Evolutionary conservation across 64 coral and sea anemone genomes (phyloP).

Genomic region (Exaiptasia diaphana): DNA sequence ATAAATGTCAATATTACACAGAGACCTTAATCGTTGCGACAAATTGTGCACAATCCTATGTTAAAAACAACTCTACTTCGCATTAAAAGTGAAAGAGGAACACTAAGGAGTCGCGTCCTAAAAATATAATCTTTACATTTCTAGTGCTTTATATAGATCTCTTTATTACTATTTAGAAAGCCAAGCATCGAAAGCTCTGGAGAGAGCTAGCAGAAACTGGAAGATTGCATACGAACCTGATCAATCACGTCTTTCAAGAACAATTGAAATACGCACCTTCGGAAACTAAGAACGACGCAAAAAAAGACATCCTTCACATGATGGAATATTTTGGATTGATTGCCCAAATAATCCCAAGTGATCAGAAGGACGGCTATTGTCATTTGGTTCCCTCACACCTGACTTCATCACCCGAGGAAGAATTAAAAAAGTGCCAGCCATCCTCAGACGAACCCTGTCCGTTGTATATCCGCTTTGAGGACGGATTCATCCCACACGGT

Average conservation of each 20-base stretch:
- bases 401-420: conserved; percentile 5
- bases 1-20: too few relatives aligned
- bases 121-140: too few relatives aligned
- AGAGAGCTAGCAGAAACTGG: conserved; percentile 26
- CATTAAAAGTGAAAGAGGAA: too few relatives aligned
- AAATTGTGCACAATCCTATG: too few relatives aligned
- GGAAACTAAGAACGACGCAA: neutral
- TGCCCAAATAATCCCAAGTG: neutral
- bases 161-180: conserved; percentile 12
- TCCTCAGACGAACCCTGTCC: conserved; percentile 25
- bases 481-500: conserved; percentile 50
- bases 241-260: conserved; percentile 31
- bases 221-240: neutral
- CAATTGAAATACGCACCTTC: neutral
- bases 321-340: conserved; percentile 55
- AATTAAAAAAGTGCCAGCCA: neutral
- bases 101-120: too few relatives aligned
- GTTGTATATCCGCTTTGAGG: conserved; percentile 13
- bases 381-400: conserved; percentile 50
- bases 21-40: too few relatives aligned
- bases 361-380: neutral
- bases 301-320: conserved; percentile 40
- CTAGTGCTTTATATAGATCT: too few relatives aligned
- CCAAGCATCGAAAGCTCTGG: neutral
- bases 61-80: too few relatives aligned